Percentiles rank a stretch among this genome's conserved stretches.
Evolutionary conservation across 2,797 vertebrate species (phyloP).

Genomic region (Dendrocincla tyrannina): DNA sequence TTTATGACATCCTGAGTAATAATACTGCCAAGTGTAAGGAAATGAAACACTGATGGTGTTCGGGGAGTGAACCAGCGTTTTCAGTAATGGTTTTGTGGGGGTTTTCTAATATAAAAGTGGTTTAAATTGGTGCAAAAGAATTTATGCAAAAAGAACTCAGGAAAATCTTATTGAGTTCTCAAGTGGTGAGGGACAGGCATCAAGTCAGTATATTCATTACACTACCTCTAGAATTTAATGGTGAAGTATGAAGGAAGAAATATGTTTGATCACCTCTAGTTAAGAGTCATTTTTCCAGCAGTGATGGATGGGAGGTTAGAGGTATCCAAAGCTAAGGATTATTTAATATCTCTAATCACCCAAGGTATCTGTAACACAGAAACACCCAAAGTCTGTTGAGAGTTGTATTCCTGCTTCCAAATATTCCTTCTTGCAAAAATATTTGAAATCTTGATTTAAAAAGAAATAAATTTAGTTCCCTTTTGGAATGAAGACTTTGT

Average conservation of each 20-base stretch:
- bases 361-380: background rate
- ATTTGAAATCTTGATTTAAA: background rate
- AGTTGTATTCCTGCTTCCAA: background rate
- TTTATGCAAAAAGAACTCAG: background rate
- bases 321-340: background rate
- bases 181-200: background rate
- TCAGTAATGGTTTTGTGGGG: background rate
- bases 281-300: background rate
- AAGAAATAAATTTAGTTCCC: background rate
- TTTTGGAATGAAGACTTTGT: background rate
- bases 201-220: background rate
- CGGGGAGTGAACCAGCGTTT: background rate
- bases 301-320: background rate
- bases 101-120: background rate
- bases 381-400: background rate
- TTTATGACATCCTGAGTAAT: constrained; percentile 36
- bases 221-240: background rate
- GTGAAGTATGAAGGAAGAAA: background rate
- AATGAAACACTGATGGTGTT: background rate
- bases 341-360: background rate
- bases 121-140: constrained; percentile 11
- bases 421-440: background rate
- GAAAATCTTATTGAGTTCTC: background rate
- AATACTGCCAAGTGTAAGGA: constrained; percentile 6
- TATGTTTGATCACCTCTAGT: background rate